Evolutionary conservation across 1,140 invertebrate species (phyloP), one percentile per base, ranked within the genome.

Genomic region (Meloidogyne chitwoodi): DNA sequence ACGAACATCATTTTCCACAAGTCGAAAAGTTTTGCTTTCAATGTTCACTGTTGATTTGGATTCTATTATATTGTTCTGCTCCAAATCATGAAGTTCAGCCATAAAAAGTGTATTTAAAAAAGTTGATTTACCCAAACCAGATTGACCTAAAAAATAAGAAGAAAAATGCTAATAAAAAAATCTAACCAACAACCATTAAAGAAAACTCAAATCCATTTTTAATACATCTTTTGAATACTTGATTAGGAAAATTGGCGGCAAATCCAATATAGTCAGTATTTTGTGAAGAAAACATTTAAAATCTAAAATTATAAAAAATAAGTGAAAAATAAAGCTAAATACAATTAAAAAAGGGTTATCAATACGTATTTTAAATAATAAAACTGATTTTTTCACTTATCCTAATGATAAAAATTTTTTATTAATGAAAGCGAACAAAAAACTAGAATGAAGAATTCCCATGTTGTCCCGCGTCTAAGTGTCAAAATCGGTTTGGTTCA

Each of bases 131-230:
- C 96, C 96, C 16, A 98, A 90, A 0, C 96, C 96, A 2, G 93
- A 93, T 88, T 98, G 95, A 66, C 96, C 91, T 90, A 79, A 80
- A 84, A 80, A 34, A 24, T 16, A 69, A 31, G 38, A 68, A 68
- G 73, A 68, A n/a, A 27, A 38, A 2, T n/a, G 12, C 12, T n/a
- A 65, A 19, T 0, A 0, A n/a, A 6, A n/a, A 70, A 62, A 44
- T 41, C 92, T 91, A 86, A 94, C 96, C 96, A 77, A 99, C 96
- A 81, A 99, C 95, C 96, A 99, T 98, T 22, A 99, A 90, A 6
- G 95, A 98, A 88, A 99, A 99, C 85, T 99, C 96, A 87, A 99
- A 99, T 67, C 96, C 97, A 87, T 93, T 93, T 89, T 99, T 99
- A 19, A 99, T 95, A 56, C 96, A 94, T 89, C 98, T 97, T 65